phyloP scores from a whole-genome alignment of 1,140 invertebrate species.

The Drosophila repleta region DNA sequence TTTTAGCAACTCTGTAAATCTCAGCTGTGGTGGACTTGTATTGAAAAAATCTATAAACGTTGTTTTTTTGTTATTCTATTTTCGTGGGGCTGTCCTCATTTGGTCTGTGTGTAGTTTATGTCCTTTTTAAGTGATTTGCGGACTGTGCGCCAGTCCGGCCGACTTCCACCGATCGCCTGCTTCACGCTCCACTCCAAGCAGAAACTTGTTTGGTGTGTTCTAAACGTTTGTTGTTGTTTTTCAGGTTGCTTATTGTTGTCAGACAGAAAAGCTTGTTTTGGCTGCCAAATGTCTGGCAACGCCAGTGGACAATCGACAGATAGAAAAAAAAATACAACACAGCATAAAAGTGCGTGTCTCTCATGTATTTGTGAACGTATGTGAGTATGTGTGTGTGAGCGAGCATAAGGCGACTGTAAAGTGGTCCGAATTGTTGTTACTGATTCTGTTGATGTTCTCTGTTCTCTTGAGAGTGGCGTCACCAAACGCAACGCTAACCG shows the following conservation, averaged over 20 bases:
- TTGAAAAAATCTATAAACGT: conserved; percentile 71
- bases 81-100: conserved; percentile 69
- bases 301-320: conserved; percentile 67
- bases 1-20: conserved; percentile 46
- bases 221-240: conserved; percentile 70
- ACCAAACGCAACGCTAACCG: conserved; percentile 38
- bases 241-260: conserved; percentile 28
- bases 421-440: conserved; percentile 21
- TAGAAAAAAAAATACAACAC: conserved; percentile 48
- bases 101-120: conserved; percentile 45
- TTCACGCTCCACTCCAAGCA: conserved; percentile 48
- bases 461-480: conserved; percentile 34
- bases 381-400: not conserved
- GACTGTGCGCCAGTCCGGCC: not conserved
- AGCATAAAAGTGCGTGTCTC: conserved; percentile 59
- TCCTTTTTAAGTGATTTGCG: conserved; percentile 70
- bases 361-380: not conserved
- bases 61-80: conserved; percentile 10
- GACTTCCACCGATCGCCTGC: conserved; percentile 21
- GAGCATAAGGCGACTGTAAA: conserved; percentile 22
- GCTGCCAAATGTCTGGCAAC: conserved; percentile 58
- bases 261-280: conserved; percentile 68
- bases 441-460: conserved; percentile 10
- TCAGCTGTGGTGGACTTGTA: conserved; percentile 52
- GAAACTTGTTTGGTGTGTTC: conserved; percentile 79